Conservation (phyloP, 2,888 invertebrate genomes). For the Nephrotoma flavescens region DNA sequence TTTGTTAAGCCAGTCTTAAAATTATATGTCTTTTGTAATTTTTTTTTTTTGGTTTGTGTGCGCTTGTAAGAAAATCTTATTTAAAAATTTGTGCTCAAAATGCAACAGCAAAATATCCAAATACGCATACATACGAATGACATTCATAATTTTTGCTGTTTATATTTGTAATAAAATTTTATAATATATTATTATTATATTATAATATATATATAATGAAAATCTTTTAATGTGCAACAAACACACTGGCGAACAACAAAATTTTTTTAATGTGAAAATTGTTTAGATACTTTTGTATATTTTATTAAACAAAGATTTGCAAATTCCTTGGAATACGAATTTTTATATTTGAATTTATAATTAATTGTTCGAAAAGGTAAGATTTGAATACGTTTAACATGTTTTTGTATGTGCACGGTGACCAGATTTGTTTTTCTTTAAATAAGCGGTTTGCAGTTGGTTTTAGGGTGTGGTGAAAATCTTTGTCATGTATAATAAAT, state of each 20-base stretch:
- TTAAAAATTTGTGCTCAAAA: neutral
- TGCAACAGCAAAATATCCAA: neutral
- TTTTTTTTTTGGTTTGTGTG: neutral
- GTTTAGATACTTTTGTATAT: neutral
- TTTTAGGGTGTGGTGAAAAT: neutral
- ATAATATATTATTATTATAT: neutral
- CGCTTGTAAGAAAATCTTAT: neutral
- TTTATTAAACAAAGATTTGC: neutral
- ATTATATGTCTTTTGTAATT: neutral
- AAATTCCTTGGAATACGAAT: neutral
- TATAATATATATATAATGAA: neutral
- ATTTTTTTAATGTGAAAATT: neutral
- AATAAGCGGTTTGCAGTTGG: neutral
- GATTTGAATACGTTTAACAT: neutral
- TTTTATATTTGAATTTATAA: neutral
- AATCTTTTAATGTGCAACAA: neutral
- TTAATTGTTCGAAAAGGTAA: neutral
- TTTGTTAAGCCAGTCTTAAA: neutral
- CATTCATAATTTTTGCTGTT: neutral
- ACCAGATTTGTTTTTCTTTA: neutral
- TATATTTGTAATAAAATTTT: neutral
- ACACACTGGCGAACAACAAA: neutral
- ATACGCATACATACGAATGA: neutral
- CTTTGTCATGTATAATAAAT: too few relatives aligned
- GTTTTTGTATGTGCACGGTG: neutral